A percentile compares a stretch with the other conserved stretches of the same genome.
Evolutionary conservation across 2,888 invertebrate genomes (phyloP).

Genomic region (Meandrusa payeni): DNA sequence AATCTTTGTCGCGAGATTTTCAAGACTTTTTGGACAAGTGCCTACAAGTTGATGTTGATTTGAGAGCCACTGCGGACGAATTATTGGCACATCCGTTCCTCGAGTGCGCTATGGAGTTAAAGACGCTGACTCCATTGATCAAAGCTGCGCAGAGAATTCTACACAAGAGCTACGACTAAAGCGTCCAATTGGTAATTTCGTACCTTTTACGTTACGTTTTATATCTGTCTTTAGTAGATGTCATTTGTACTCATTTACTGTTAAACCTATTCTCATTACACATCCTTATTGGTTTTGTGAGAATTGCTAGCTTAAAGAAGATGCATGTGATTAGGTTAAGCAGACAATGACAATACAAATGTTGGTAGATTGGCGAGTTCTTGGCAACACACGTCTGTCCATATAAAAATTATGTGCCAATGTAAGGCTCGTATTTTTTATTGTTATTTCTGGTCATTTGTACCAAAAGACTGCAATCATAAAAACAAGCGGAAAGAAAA

Average conservation of each 20-base stretch:
- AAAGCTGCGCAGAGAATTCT: constrained; percentile 94
- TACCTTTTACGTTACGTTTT: constrained; percentile 42
- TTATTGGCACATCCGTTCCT: constrained; percentile 91
- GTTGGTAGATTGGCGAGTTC: not conserved
- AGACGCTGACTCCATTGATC: constrained; percentile 92
- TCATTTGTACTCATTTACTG: constrained; percentile 6
- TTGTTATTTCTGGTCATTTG: constrained; percentile 13
- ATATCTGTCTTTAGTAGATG: constrained; percentile 35
- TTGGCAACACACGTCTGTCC: constrained; percentile 13
- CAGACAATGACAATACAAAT: constrained; percentile 18
- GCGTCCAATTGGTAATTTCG: constrained; percentile 36
- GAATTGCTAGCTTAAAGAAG: constrained; percentile 14
- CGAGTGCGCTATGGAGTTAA: constrained; percentile 88
- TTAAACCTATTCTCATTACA: constrained; percentile 1
- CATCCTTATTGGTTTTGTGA: not conserved
- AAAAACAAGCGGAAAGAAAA: constrained; percentile 2
- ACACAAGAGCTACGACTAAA: constrained; percentile 80
- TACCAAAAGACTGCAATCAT: constrained; percentile 18
- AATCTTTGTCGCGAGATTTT: constrained; percentile 87
- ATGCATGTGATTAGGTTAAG: constrained; percentile 10
- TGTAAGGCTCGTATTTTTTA: constrained; percentile 15
- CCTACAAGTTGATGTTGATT: constrained; percentile 91
- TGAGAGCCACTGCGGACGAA: constrained; percentile 88
- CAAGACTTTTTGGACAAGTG: constrained; percentile 93
- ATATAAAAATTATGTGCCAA: constrained; percentile 22